Evolutionary conservation across 1,140 invertebrate species (phyloP).

Genomic region (Trichonephila clavipes): DNA sequence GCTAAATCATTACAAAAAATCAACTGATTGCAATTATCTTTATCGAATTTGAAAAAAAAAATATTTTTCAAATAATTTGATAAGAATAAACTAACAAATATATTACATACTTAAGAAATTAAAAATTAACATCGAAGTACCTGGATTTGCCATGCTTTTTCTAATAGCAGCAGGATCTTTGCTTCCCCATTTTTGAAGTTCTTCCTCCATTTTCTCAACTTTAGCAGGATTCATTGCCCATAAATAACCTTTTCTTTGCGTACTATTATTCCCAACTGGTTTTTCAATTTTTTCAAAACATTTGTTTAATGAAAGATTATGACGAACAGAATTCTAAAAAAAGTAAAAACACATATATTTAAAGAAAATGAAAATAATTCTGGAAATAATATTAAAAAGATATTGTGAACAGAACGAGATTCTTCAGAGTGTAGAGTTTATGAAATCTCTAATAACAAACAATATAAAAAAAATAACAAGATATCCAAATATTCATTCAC

Average conservation of each 20-base stretch:
- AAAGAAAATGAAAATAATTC: background rate
- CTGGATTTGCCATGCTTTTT: conserved; percentile 82
- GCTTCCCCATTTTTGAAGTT: conserved; percentile 96
- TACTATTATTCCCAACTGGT: conserved; percentile 82
- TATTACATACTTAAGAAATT: no score
- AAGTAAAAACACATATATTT: conserved; percentile 11
- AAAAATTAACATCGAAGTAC: conserved; percentile 81
- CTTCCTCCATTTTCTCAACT: conserved; percentile 97
- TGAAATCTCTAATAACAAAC: no score
- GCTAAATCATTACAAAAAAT: no score
- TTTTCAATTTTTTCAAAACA: conserved; percentile 99
- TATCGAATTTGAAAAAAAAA: no score
- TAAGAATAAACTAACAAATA: no score
- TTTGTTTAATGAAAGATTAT: conserved; percentile 97
- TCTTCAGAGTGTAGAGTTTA: background rate
- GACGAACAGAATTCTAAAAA: conserved; percentile 92
- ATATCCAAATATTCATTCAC: background rate
- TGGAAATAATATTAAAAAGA: background rate
- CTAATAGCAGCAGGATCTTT: conserved; percentile 90
- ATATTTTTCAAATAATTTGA: no score
- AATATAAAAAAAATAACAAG: background rate
- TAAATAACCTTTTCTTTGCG: conserved; percentile 87
- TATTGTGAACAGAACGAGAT: background rate
- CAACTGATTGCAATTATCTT: no score
- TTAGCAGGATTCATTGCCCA: conserved; percentile 98